Conservation (phyloP, 2,797 vertebrate genomes). For the Orientallactaga sibirica region DNA sequence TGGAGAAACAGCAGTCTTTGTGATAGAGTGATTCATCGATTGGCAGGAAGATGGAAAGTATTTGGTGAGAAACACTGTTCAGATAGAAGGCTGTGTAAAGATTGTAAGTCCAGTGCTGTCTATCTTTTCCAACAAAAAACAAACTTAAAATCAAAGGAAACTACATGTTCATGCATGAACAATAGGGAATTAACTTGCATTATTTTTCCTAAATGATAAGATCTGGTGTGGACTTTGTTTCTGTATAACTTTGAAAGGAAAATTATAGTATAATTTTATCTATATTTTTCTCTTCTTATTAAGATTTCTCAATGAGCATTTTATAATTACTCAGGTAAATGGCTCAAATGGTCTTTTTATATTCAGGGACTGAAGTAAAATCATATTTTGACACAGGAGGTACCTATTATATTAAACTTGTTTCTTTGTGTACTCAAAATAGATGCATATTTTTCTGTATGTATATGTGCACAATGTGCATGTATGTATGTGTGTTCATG, state of each 20-base stretch:
- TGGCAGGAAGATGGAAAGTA: slow-evolving; percentile 9
- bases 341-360: not conserved
- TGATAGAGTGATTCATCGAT: not conserved
- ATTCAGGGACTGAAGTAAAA: not conserved
- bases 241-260: not conserved
- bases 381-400: not conserved
- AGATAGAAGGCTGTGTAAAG: not conserved
- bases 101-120: not conserved
- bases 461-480: too few relatives aligned
- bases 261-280: not conserved
- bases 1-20: not conserved
- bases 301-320: not conserved
- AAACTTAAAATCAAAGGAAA: not conserved
- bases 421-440: not conserved
- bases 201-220: not conserved
- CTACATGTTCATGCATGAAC: not conserved
- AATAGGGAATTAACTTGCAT: not conserved
- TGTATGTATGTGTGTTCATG: too few relatives aligned
- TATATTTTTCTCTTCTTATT: not conserved
- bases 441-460: too few relatives aligned
- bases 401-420: not conserved
- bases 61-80: not conserved
- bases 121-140: not conserved
- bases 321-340: not conserved
- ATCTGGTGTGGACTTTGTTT: slow-evolving; percentile 13